Conservation (phyloP, 2,113 vertebrate species). For the Verasper variegatus region DNA sequence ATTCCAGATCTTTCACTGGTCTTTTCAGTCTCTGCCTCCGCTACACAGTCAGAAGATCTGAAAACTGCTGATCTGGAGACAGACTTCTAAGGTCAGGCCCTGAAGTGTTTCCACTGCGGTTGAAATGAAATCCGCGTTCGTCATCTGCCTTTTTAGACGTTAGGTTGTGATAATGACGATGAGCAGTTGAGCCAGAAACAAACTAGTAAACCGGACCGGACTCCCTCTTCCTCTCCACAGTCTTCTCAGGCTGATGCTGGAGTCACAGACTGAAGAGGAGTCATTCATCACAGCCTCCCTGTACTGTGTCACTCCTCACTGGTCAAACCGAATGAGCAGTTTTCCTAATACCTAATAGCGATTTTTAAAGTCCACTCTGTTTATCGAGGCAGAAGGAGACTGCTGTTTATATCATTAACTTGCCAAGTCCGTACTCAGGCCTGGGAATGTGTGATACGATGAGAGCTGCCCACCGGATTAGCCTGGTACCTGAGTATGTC, state of each 20-base stretch:
- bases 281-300: not conserved
- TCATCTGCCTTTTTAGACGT: constrained; percentile 17
- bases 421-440: constrained; percentile 13
- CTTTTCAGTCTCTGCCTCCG: constrained; percentile 36
- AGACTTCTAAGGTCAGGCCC: not conserved
- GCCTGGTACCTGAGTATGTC: constrained; percentile 51
- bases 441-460: constrained; percentile 54
- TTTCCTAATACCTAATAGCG: too few species aligned
- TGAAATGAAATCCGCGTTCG: constrained; percentile 17
- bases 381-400: not conserved
- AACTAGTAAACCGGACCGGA: not conserved
- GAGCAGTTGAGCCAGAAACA: constrained; percentile 8
- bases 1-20: constrained; percentile 44
- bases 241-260: not conserved
- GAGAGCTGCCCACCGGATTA: constrained; percentile 39
- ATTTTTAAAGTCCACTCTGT: too few species aligned
- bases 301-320: not conserved
- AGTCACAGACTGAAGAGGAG: not conserved
- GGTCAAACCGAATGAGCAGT: too few species aligned
- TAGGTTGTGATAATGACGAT: constrained; percentile 14
- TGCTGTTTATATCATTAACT: not conserved
- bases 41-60: not conserved
- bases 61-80: constrained; percentile 15
- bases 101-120: constrained; percentile 20
- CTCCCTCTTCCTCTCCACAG: not conserved